phyloP scores from a whole-genome alignment of 2,888 invertebrate species.

The Philaethria dido region DNA sequence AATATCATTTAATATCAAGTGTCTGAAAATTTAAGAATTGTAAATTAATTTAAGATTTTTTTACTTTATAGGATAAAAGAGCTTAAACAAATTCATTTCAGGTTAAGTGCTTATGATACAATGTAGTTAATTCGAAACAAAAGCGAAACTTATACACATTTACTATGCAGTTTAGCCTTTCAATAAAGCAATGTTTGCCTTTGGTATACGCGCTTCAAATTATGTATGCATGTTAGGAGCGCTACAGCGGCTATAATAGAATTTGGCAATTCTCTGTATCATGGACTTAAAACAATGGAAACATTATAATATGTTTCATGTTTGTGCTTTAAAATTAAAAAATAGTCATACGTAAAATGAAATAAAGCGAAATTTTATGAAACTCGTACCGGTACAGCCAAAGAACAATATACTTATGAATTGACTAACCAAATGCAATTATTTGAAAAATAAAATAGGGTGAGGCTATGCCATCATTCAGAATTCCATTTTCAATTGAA shows the following conservation, averaged over 20 bases:
- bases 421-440: not conserved
- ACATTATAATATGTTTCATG: not conserved
- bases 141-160: slow-evolving; percentile 55
- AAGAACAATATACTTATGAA: not conserved
- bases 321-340: not conserved
- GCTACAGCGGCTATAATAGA: slow-evolving; percentile 58
- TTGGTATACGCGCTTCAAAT: slow-evolving; percentile 57
- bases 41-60: not conserved
- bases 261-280: slow-evolving; percentile 63
- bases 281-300: slow-evolving; percentile 64
- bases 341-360: not conserved
- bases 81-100: slow-evolving; percentile 31
- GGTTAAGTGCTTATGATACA: slow-evolving; percentile 42
- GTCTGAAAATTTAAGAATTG: too few relatives aligned
- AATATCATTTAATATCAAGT: too few relatives aligned
- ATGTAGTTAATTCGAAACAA: slow-evolving; percentile 44
- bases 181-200: slow-evolving; percentile 61
- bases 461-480: not conserved
- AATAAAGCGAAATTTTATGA: not conserved
- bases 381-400: not conserved
- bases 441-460: not conserved
- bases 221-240: slow-evolving; percentile 60
- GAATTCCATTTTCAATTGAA: slow-evolving; percentile 10
- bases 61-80: not conserved
- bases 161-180: slow-evolving; percentile 61